phyloP scores from a whole-genome alignment of 2,888 invertebrate species.

The Agrochola macilenta region DNA sequence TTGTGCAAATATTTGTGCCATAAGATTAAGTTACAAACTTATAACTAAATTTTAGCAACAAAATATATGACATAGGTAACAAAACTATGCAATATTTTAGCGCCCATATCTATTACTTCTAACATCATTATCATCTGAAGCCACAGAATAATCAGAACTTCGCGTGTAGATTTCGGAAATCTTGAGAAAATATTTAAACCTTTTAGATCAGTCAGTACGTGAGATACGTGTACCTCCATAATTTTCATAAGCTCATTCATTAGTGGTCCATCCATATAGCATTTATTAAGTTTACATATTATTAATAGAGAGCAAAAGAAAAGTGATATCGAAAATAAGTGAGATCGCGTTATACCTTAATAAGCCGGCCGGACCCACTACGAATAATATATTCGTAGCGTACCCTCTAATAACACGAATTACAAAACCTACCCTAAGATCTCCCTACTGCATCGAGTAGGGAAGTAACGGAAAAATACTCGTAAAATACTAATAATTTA shows the following conservation, averaged over 20 bases:
- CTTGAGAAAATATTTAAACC: not conserved
- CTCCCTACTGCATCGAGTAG: not conserved
- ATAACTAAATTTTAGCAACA: not conserved
- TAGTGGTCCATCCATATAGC: slow-evolving; percentile 19
- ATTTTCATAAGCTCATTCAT: slow-evolving; percentile 35
- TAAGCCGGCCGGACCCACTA: not conserved
- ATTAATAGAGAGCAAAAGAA: slow-evolving; percentile 11
- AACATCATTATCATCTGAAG: not conserved
- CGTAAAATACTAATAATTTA: not conserved
- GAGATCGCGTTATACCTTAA: not conserved
- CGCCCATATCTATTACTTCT: not conserved
- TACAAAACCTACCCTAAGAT: not conserved
- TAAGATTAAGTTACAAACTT: slow-evolving; percentile 1
- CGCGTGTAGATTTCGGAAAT: not conserved
- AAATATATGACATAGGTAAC: not conserved
- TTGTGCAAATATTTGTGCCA: slow-evolving; percentile 26
- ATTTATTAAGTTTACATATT: slow-evolving; percentile 6
- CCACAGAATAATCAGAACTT: slow-evolving; percentile 5
- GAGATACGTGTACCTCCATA: slow-evolving; percentile 1
- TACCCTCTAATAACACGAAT: not conserved
- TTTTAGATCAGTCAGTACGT: slow-evolving; percentile 3
- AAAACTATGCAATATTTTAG: not conserved
- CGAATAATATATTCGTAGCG: too few species aligned
- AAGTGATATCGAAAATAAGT: not conserved
- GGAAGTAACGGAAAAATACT: not conserved